Base-by-base conservation (phyloP, 2,888 invertebrate genomes). In the Pherbina coryleti region DNA sequence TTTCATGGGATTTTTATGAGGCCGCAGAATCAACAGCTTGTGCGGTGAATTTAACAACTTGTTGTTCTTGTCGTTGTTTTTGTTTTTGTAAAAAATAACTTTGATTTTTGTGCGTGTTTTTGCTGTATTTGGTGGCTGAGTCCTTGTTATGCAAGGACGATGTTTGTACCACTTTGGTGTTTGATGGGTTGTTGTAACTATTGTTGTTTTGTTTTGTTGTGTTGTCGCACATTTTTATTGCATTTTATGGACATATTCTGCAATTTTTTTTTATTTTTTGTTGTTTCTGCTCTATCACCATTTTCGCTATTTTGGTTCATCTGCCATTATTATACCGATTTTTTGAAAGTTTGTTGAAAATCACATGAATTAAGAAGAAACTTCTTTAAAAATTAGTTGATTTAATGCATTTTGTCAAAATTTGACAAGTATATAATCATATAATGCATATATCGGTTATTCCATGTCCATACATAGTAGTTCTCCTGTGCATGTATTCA, bases 1-100 rank as follows among this genome's bases (percentile, higher is more conserved):
- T 87, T 87, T 86, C 82, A 84, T 84, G 85, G 86, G 83, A 84
- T 86, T 88, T 87, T 87, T 87, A 87, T 88, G 84, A 86, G 82
- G 83, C 86, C 86, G 81, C 85, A 84, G 86, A 86, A 87, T 87
- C 87, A 86, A 85, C 86, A 88, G 88, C 86, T 87, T 87, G 88
- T 87, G 87, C 86, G 85, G 85, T 84, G 86, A 85, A 86, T 87
- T 85, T 85, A 83, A 87, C 88, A 87, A 85, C 86, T 84, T 62
- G 69, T 28, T 77, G 64, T 28, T 76, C 17, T 62, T 79, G 70
- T 44, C 77, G 71, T 74, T 77, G 70, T 75, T 72, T 44, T 34
- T 77, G 62, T 81, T 80, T 78, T 74, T 73, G 51, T 72, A 51
- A 70, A 64, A 64, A 69, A 62, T 31, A 19, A 78, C 62, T 77